Evolutionary conservation across 2,113 vertebrate genomes (phyloP), one percentile per base, ranked within the genome.

Genomic region (Microcebus jonahi): DNA sequence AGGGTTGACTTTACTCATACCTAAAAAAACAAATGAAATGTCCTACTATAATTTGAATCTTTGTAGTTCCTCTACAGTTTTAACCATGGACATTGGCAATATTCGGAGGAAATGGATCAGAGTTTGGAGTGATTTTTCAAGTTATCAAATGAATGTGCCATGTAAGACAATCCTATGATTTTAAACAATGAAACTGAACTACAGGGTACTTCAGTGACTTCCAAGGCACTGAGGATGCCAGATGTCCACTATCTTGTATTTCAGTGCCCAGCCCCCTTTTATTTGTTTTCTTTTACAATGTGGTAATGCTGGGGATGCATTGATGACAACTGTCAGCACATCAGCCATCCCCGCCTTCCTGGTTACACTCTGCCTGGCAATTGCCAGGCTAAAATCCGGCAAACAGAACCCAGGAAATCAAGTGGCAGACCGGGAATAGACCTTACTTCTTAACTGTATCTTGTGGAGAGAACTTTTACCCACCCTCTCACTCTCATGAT

Each of bases 271-370:
- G 48, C n/a, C 59, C 12, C 36, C 65, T 76, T 86, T 95, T 57
- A 83, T 97, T 97, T 97, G 61, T 94, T 98, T 97, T 94, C 97
- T 96, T 97, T 97, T 86, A 95, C 82, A 83, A 87, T 36, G 93
- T 97, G 91, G 65, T 45, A 36, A 95, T 75, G 67, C 79, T 15
- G n/a, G 63, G 17, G 25, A 77, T 21, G 6, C 25, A 36, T 48
- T 75, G 88, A 96, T 67, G 61, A 96, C 83, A 80, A 92, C 50
- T 93, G 68, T 95, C 70, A 91, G 53, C 79, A 95, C 36, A 57
- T 12, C 8, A 34, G 25, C 42, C 36, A 55, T 36, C 48, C 70
- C 8, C 61, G 31, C 34, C 63, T 89, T 68, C 42, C 80, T 81
- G 12, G 39, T 93, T 67, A 45, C 27, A 91, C 5, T 55, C 36